A percentile compares a stretch with the other conserved stretches of the same genome.
phyloP scores from a whole-genome alignment of 2,888 invertebrate species.

The Thumatha senex region DNA sequence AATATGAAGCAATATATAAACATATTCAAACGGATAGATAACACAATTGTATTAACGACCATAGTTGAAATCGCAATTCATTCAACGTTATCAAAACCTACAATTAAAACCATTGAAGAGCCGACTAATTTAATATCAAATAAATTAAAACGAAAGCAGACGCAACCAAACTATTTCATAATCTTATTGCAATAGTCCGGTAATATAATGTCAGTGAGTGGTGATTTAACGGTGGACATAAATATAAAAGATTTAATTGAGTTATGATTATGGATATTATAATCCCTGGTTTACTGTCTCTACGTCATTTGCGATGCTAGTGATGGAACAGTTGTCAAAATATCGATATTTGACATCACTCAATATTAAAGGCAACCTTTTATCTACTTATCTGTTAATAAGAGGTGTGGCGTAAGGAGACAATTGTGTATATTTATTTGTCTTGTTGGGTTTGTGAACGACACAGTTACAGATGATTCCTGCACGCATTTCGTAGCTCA shows the following conservation, averaged over 20 bases:
- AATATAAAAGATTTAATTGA: conserved; percentile 81
- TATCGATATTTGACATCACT: conserved; percentile 12
- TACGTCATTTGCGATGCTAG: conserved; percentile 47
- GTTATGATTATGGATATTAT: conserved; percentile 77
- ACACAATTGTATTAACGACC: no score
- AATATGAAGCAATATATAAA: no score
- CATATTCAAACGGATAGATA: no score
- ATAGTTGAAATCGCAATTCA: no score
- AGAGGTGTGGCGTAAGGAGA: no score
- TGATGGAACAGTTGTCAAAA: conserved; percentile 31
- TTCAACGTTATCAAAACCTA: background rate
- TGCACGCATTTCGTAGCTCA: no score
- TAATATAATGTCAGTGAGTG: conserved; percentile 60
- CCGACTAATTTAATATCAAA: background rate
- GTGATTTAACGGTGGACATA: conserved; percentile 70
- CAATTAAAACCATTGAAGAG: conserved; percentile 10
- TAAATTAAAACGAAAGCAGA: conserved; percentile 6
- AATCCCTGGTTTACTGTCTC: conserved; percentile 64
- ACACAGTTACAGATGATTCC: no score
- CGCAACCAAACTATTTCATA: conserved; percentile 29
- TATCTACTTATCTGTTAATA: no score
- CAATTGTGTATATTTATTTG: no score
- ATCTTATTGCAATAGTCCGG: conserved; percentile 46
- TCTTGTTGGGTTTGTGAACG: no score
- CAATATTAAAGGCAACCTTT: no score